phyloP scores from a whole-genome alignment of 2,113 vertebrate species.

The Glareola pratincola region DNA sequence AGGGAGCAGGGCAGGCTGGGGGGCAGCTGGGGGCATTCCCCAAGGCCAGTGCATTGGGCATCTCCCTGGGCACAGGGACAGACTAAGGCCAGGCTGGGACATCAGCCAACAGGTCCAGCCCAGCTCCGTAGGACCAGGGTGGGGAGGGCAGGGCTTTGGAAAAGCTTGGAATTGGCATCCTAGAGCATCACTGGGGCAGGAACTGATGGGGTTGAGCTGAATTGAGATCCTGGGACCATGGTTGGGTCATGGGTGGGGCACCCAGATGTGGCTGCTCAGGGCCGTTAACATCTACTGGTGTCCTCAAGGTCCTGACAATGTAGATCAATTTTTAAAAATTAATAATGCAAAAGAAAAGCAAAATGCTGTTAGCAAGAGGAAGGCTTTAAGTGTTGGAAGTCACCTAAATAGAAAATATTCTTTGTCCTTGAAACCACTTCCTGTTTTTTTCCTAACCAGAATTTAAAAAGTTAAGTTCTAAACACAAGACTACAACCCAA shows the following conservation, averaged over 20 bases:
- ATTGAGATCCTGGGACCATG: neutral
- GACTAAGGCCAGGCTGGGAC: neutral
- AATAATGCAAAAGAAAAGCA: neutral
- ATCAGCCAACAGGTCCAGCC: neutral
- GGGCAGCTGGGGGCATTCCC: too few relatives aligned
- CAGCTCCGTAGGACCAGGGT: neutral
- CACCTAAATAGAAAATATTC: neutral
- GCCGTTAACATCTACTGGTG: neutral
- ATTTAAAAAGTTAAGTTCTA: neutral
- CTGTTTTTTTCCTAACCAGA: neutral
- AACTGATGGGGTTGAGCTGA: neutral
- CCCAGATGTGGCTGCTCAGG: neutral
- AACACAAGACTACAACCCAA: neutral
- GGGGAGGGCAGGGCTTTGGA: neutral
- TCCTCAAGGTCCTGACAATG: neutral
- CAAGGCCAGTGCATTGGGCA: rapidly evolving
- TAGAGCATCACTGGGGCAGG: too few relatives aligned
- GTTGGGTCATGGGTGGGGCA: too few relatives aligned
- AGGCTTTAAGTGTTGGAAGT: neutral
- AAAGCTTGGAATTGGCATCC: neutral
- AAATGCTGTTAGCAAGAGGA: neutral
- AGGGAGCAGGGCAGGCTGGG: neutral
- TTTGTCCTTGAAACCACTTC: neutral
- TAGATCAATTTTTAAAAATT: rapidly evolving
- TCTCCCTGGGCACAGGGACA: neutral